These are phyloP conservation scores for Hippasteria phrygiana DNA, from an alignment of 53 echinoderm and acorn worm species.

Conservation along the genomic window DNA sequence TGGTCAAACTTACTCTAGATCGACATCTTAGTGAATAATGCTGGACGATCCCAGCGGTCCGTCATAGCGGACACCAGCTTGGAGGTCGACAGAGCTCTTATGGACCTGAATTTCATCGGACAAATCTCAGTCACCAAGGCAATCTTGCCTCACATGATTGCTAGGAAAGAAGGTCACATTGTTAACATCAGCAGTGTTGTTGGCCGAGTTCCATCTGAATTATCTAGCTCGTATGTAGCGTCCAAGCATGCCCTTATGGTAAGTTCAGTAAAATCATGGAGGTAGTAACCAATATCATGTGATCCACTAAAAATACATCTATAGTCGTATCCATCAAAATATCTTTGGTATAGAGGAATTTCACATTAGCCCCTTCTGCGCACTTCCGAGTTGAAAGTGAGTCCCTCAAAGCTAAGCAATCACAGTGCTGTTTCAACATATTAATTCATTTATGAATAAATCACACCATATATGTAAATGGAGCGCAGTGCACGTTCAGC, in stretches of 20 bases:
- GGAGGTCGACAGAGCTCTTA: constrained; percentile 75
- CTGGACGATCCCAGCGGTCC: constrained; percentile 83
- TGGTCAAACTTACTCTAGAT: constrained; percentile 57
- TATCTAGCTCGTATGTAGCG: constrained; percentile 80
- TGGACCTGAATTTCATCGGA: constrained; percentile 81
- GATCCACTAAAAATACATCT: too few species aligned
- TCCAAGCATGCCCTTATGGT: constrained; percentile 91
- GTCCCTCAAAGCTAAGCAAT: too few species aligned
- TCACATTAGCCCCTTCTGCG: too few species aligned
- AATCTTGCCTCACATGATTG: constrained; percentile 82
- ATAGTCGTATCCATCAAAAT: too few species aligned
- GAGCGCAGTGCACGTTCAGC: too few species aligned
- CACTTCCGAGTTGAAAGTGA: too few species aligned
- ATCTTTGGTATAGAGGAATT: too few species aligned
- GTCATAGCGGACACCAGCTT: constrained; percentile 68
- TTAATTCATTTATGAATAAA: too few species aligned
- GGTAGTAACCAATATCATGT: too few species aligned
- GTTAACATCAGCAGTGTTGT: constrained; percentile 89
- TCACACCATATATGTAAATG: too few species aligned
- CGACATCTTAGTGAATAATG: constrained; percentile 91
- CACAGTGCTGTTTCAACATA: too few species aligned
- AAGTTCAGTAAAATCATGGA: too few species aligned
- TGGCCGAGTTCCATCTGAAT: constrained; percentile 72
- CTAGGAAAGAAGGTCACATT: constrained; percentile 77
- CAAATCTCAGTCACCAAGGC: constrained; percentile 85